phyloP scores from a whole-genome alignment of 2,113 vertebrate genomes.

The Eptatretus burgeri region DNA sequence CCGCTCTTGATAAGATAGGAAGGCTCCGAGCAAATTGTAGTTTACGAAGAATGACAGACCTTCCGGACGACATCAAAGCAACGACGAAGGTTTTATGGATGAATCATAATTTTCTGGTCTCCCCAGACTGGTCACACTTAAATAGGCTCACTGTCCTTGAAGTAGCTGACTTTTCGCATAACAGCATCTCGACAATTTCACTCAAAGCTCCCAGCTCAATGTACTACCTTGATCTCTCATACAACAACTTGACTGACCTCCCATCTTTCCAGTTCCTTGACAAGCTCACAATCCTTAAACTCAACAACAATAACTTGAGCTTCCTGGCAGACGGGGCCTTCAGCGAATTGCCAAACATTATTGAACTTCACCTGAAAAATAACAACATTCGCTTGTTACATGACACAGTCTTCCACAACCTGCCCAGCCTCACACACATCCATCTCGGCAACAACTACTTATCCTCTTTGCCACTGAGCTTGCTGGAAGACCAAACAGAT shows the following conservation, averaged over 20 bases:
- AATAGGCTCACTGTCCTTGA: constrained; percentile 1
- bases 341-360: not conserved
- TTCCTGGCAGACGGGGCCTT: not conserved
- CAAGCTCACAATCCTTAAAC: not conserved
- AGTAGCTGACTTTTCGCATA: not conserved
- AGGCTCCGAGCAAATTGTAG: constrained; percentile 5
- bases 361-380: not conserved
- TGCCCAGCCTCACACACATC: not conserved
- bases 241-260: not conserved
- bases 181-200: not conserved
- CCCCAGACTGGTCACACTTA: not conserved
- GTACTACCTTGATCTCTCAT: not conserved
- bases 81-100: not conserved
- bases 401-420: not conserved
- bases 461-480: not conserved
- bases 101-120: not conserved
- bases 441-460: not conserved
- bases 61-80: not conserved
- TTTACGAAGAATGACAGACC: not conserved
- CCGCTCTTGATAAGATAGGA: not conserved
- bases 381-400: not conserved
- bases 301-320: not conserved
- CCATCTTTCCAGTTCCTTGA: not conserved
- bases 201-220: not conserved
- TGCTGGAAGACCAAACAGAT: not conserved